Base-by-base conservation (phyloP, 2,797 vertebrate species). In the Sebastes miniatus region DNA sequence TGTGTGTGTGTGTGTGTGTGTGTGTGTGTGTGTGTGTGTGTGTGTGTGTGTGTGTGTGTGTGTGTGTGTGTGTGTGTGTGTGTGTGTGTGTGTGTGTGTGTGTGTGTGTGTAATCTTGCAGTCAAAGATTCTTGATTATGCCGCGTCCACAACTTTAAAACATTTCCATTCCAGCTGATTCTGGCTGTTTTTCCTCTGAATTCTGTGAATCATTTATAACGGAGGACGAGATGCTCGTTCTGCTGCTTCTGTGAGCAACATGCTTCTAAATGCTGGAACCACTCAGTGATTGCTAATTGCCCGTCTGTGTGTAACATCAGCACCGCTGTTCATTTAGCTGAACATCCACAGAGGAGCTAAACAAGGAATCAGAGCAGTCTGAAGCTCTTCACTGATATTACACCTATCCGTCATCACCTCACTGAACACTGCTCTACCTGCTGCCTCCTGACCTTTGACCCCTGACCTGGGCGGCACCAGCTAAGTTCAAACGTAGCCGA, bases 71-170 rank as follows among this genome's bases (percentile, higher is more conserved):
- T n/a, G n/a, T n/a, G n/a, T n/a, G n/a, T n/a, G n/a, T n/a, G n/a
- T n/a, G n/a, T n/a, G n/a, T n/a, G n/a, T n/a, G n/a, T n/a, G n/a
- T n/a, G n/a, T n/a, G 65, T 29, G 14, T 50, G 50, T 54, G 4
- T 24, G 29, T 16, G 22, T 27, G 34, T 52, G 31, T 34, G 74
- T 89, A n/a, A 80, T 77, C 80, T 83, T 63, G 61, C 75, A 81
- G 79, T 90, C 84, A 90, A 91, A 87, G 81, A 89, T 79, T 65
- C 86, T 81, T 89, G 91, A 93, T 91, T 92, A 88, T 85, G 74
- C 81, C 9, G 58, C 89, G 81, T 88, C 77, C 83, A 67, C 64
- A 78, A 76, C 68, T 65, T 79, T 2, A 73, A 73, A 43, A 29
- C 86, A 79, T 64, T 79, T 69, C 10, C n/a, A 54, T 85, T 87